phyloP scores from a whole-genome alignment of 2,888 invertebrate species.

The Agonum fuliginosum region DNA sequence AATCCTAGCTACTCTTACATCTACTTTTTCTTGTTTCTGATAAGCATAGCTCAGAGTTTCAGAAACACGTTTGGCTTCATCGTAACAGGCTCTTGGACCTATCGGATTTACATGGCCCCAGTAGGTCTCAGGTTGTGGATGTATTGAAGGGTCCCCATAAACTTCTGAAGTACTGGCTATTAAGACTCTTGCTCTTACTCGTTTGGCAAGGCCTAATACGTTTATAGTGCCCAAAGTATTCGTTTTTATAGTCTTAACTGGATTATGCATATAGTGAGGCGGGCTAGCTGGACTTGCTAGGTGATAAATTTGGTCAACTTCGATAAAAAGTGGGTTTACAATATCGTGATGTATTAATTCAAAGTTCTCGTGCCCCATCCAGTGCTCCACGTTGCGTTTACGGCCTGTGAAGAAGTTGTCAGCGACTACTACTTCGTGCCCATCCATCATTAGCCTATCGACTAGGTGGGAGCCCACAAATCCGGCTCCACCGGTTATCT shows the following conservation, averaged over 20 bases:
- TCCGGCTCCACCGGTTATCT: conserved; percentile 97
- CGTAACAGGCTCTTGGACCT: conserved; percentile 97
- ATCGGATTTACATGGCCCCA: conserved; percentile 99
- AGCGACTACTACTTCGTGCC: conserved; percentile 96
- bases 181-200: conserved; percentile 93
- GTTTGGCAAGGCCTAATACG: conserved; percentile 92
- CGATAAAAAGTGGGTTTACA: conserved; percentile 96
- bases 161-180: conserved; percentile 99
- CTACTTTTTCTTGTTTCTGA: conserved; percentile 96
- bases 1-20: conserved; percentile 96
- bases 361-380: conserved; percentile 99
- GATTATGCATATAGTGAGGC: conserved; percentile 99
- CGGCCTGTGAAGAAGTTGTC: conserved; percentile 99
- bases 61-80: conserved; percentile 99
- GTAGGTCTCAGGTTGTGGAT: conserved; percentile 98
- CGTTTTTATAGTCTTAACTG: conserved; percentile 99
- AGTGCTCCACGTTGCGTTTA: conserved; percentile 97
- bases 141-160: conserved; percentile 98
- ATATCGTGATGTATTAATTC: conserved; percentile 99
- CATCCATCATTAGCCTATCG: conserved; percentile 94
- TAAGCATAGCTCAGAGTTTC: conserved; percentile 98
- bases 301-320: conserved; percentile 99
- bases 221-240: conserved; percentile 98
- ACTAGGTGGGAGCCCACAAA: conserved; percentile 99
- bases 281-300: conserved; percentile 99